phyloP scores from a whole-genome alignment of 1,140 invertebrate genomes.

The Formica exsecta region DNA sequence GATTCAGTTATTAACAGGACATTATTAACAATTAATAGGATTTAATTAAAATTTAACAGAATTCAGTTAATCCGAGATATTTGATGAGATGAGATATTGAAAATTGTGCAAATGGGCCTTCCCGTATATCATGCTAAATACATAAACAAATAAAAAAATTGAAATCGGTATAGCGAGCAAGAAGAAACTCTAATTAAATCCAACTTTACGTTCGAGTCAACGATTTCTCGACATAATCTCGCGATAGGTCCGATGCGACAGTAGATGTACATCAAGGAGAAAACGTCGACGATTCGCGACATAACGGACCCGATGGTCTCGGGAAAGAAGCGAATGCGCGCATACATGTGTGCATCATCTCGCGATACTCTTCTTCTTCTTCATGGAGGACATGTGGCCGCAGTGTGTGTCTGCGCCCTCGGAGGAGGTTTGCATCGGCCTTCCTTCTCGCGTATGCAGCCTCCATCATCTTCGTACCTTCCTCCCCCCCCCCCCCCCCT shows the following conservation, averaged over 20 bases:
- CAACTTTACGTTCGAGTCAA: not conserved
- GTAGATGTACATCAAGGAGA: not conserved
- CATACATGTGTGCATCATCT: conserved; percentile 33
- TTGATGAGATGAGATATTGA: not conserved
- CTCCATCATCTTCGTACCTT: not conserved
- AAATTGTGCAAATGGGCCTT: not conserved
- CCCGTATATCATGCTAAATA: too few species aligned
- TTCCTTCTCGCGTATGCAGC: conserved; percentile 6
- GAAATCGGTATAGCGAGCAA: not conserved
- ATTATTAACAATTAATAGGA: too few species aligned
- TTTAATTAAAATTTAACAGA: too few species aligned
- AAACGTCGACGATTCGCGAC: conserved; percentile 14
- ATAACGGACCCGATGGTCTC: conserved; percentile 43
- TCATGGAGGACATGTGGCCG: conserved; percentile 40
- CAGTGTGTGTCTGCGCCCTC: conserved; percentile 48
- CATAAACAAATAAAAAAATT: too few species aligned
- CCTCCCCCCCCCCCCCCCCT: not conserved
- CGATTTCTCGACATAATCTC: not conserved
- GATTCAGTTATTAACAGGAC: too few species aligned
- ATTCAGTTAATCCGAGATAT: not conserved
- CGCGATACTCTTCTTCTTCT: conserved; percentile 24
- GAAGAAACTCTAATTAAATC: conserved; percentile 2
- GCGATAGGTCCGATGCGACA: not conserved
- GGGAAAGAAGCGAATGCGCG: conserved; percentile 5
- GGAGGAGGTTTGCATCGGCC: conserved; percentile 44